Evolutionary conservation across 2,113 vertebrate genomes (phyloP).

Genomic region (Hiodon alosoides): DNA sequence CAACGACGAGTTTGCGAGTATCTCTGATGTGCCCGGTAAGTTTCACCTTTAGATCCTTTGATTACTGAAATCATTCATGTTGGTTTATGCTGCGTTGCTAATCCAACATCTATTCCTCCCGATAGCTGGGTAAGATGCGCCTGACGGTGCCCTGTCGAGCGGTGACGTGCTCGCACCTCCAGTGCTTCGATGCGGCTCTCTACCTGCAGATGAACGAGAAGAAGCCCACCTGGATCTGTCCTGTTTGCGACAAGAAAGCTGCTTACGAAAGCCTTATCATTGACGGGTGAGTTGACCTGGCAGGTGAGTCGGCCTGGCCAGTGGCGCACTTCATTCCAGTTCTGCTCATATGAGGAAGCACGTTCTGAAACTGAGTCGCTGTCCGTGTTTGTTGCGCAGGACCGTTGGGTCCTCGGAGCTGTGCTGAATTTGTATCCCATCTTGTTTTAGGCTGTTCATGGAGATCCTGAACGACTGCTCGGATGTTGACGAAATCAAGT

Average conservation of each 20-base stretch:
- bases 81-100: neutral
- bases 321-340: neutral
- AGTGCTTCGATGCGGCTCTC: conserved; percentile 95
- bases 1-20: conserved; percentile 86
- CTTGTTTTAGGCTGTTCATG: conserved; percentile 78
- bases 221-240: conserved; percentile 97
- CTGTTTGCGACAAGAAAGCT: conserved; percentile 96
- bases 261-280: conserved; percentile 90
- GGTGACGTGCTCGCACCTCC: conserved; percentile 92
- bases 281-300: conserved; percentile 72
- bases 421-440: neutral
- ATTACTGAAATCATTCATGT: neutral
- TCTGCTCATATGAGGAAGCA: neutral
- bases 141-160: conserved; percentile 89
- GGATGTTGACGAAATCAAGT: conserved; percentile 95
- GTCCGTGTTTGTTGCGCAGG: neutral
- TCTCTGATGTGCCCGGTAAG: conserved; percentile 91
- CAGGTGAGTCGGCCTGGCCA: neutral
- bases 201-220: conserved; percentile 99
- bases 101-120: conserved; percentile 1
- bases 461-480: conserved; percentile 94
- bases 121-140: conserved; percentile 94
- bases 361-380: neutral
- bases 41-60: conserved; percentile 10
- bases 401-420: no score